Evolutionary conservation across 2,888 invertebrate genomes (phyloP).

Genomic region (Nemoura dubitans): DNA sequence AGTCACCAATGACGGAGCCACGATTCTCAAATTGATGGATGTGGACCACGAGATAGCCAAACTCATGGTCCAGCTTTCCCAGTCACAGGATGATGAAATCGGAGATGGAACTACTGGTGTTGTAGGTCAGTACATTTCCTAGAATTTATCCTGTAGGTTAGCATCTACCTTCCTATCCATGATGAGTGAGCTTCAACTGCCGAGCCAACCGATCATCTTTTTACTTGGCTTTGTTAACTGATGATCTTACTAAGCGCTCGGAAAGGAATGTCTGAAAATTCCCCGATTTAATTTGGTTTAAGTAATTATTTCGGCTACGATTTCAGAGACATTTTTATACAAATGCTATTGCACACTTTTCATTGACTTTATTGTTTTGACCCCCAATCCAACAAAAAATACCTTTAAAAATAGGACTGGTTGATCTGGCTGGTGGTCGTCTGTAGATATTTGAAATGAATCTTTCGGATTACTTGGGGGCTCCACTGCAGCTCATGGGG

Average conservation of each 20-base stretch:
- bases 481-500: not conserved
- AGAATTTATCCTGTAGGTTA: too few species aligned
- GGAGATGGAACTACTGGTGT: slow-evolving; percentile 99
- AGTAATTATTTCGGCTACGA: not conserved
- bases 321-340: not conserved
- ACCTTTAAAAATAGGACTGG: too few species aligned
- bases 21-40: slow-evolving; percentile 98
- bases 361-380: too few species aligned
- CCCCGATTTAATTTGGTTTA: not conserved
- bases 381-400: too few species aligned
- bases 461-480: not conserved
- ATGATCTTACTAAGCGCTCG: not conserved
- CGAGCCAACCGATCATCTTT: not conserved
- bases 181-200: too few species aligned
- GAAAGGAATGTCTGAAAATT: not conserved
- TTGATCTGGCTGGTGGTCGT: too few species aligned
- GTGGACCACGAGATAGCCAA: slow-evolving; percentile 99
- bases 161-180: too few species aligned
- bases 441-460: too few species aligned
- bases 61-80: slow-evolving; percentile 95
- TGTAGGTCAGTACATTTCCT: slow-evolving; percentile 67
- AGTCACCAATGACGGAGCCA: slow-evolving; percentile 99
- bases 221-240: not conserved
- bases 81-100: slow-evolving; percentile 99
- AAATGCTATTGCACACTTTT: too few species aligned